Conservation (phyloP, 2,113 vertebrate genomes). For the Narcine bancroftii region DNA sequence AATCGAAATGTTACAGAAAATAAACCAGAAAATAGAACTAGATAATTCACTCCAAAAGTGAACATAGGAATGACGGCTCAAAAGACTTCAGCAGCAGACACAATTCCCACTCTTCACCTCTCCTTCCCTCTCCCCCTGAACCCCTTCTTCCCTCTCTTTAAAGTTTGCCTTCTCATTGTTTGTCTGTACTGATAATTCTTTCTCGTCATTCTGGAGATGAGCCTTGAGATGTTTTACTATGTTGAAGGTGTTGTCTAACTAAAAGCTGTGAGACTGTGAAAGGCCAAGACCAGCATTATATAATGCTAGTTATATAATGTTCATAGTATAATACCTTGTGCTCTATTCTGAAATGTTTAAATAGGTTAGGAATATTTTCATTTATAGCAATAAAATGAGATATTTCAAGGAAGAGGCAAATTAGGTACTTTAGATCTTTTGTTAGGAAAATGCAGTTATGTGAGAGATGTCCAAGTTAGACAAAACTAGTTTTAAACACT, state of each 20-base stretch:
- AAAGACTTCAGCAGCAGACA: background rate
- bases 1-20: background rate
- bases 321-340: slow-evolving; percentile 37
- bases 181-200: too few relatives aligned
- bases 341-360: slow-evolving; percentile 48
- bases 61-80: background rate
- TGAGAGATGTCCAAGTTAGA: slow-evolving; percentile 52
- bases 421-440: slow-evolving; percentile 58
- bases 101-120: background rate
- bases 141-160: too few relatives aligned
- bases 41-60: background rate
- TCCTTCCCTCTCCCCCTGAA: background rate
- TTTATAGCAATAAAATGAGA: slow-evolving; percentile 52
- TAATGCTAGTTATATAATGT: too few relatives aligned
- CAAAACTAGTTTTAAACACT: slow-evolving; percentile 41
- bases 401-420: slow-evolving; percentile 47
- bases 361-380: slow-evolving; percentile 52
- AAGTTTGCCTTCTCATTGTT: too few relatives aligned
- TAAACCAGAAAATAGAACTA: background rate
- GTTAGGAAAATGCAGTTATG: slow-evolving; percentile 54
- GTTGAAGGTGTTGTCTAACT: background rate
- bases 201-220: too few relatives aligned
- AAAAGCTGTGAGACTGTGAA: too few relatives aligned
- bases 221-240: background rate
- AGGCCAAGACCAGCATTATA: too few relatives aligned